Evolutionary conservation across 92 coral and sea anemone species (phyloP).

Genomic region (Paramuricea clavata): DNA sequence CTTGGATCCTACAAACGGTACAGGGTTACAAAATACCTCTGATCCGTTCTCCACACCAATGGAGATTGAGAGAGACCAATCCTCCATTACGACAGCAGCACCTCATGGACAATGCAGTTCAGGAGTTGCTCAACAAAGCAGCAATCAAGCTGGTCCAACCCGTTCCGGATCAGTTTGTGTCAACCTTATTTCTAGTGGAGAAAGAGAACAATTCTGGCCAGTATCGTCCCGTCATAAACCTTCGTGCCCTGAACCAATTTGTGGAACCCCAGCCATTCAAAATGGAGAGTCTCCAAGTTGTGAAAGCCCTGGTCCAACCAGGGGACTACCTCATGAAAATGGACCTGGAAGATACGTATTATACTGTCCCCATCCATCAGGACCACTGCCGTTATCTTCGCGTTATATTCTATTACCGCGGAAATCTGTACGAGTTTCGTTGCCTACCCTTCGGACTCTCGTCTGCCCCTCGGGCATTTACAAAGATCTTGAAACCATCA

Average conservation of each 20-base stretch:
- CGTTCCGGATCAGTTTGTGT: not conserved
- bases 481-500: too few relatives aligned
- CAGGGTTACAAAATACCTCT: constrained; percentile 23
- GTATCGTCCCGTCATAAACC: not conserved
- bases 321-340: not conserved
- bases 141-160: not conserved
- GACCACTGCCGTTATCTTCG: too few relatives aligned
- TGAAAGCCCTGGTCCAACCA: not conserved
- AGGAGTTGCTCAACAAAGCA: not conserved
- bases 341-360: too few relatives aligned
- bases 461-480: too few relatives aligned
- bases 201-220: not conserved
- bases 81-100: not conserved
- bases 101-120: not conserved
- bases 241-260: not conserved
- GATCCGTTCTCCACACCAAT: not conserved
- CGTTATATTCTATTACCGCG: too few relatives aligned
- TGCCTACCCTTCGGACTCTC: too few relatives aligned
- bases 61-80: not conserved
- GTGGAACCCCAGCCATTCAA: not conserved
- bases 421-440: too few relatives aligned
- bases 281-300: constrained; percentile 18
- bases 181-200: not conserved
- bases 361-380: too few relatives aligned
- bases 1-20: too few relatives aligned